phyloP scores from a whole-genome alignment of 2,888 invertebrate genomes.

The Heteropelma amictum region DNA sequence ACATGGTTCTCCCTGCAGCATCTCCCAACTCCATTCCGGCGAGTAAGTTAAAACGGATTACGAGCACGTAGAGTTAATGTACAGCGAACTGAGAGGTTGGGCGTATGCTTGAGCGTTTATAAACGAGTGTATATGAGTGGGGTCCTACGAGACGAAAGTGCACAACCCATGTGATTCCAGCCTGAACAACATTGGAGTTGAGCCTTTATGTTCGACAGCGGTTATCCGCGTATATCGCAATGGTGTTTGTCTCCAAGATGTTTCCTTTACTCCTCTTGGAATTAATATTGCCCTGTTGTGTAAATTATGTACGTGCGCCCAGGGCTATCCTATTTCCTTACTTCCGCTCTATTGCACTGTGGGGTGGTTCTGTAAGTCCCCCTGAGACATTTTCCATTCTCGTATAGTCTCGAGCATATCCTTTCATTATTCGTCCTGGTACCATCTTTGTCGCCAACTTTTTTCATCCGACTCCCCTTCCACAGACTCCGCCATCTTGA shows the following conservation, averaged over 20 bases:
- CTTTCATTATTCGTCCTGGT: neutral
- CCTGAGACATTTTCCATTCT: conserved; percentile 33
- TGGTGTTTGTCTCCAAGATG: conserved; percentile 20
- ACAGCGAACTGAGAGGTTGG: conserved; percentile 16
- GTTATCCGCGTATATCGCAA: conserved; percentile 1
- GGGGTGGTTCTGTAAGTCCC: conserved; percentile 32
- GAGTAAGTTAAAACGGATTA: conserved; percentile 45
- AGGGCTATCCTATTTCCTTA: conserved; percentile 7
- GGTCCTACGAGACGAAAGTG: neutral
- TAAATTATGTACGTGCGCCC: conserved; percentile 30
- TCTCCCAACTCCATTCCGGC: neutral
- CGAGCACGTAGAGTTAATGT: conserved; percentile 35
- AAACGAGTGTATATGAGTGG: no score
- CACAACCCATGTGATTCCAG: neutral
- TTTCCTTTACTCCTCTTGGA: conserved; percentile 34
- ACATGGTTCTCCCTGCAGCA: neutral
- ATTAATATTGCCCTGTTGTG: conserved; percentile 36
- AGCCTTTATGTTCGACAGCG: neutral
- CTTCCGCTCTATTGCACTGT: neutral
- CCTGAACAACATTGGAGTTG: neutral
- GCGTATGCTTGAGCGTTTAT: neutral
- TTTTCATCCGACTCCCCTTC: neutral
- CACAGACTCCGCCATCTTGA: neutral
- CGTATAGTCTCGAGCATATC: conserved; percentile 6
- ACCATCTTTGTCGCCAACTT: neutral